Base-by-base conservation (phyloP, 2,888 invertebrate genomes). In the Imbricaverruca yamaguchii region DNA sequence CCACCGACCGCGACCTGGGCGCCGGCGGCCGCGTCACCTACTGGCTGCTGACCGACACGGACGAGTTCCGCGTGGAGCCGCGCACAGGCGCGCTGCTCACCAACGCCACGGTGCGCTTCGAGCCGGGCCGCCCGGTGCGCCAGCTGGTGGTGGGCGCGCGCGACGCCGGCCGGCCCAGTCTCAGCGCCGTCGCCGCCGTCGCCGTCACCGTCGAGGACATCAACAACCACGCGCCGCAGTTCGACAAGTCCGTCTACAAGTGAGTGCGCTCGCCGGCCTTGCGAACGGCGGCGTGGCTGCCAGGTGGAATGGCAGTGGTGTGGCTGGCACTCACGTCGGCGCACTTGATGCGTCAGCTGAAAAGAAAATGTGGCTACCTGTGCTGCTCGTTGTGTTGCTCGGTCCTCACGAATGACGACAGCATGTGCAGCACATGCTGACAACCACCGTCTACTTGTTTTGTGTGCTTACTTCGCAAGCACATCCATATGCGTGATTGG, bases 131-230 rank as follows among this genome's bases (percentile, higher is more conserved):
- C 61, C 92, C 93, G 85, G 90, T 93, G 56, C 25, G 69, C 25
- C 93, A 96, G 85, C 87, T 98, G 61, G 92, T 93, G 9, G 91
- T 98, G 10, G 90, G 92, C 18, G 98, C 97, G 0, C 91, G 91
- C 63, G 98, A 98, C 87, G 91, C 91, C 77, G 98, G 98, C 0
- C 91, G 90, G 81, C 94, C 95, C 0, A 89, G 92, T 4, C 89
- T 92, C 82, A 91, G 91, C 81, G 89, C 93, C 0, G 90, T 92
- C 0, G 92, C 93, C 0, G 90, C 93, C 0, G 91, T 97, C 12
- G 90, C 93, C 80, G 90, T 95, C 23, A 92, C 92, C 85, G 90
- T 93, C 3, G 92, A 91, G 77, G 91, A 91, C 53, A 90, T 91
- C 59, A 90, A 91, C 4, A 90, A 91, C 83, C 91, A 90, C 21